These are phyloP conservation scores for Halyomorpha halys DNA, from an alignment of 1,140 invertebrate species.

Conservation along the genomic window DNA sequence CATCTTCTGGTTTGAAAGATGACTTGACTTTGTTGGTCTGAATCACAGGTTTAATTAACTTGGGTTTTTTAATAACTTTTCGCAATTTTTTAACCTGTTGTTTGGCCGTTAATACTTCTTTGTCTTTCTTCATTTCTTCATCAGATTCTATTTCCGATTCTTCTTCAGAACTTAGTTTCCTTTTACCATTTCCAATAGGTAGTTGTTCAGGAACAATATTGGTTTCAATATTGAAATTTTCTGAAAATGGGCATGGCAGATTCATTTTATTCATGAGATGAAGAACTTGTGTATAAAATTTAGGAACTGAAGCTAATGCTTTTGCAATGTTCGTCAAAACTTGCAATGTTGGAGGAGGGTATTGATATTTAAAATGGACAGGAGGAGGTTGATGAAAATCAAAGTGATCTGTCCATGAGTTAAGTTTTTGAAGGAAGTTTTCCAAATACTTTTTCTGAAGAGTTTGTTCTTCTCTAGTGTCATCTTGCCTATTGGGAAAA, in stretches of 20 bases:
- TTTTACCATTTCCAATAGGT: constrained; percentile 21
- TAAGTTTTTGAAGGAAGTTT: constrained; percentile 54
- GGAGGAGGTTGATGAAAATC: constrained; percentile 61
- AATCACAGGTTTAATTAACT: constrained; percentile 45
- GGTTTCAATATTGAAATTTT: constrained; percentile 36
- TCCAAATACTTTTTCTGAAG: constrained; percentile 40
- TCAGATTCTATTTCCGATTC: constrained; percentile 78
- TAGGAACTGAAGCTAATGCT: constrained; percentile 57
- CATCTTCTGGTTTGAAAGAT: constrained; percentile 44
- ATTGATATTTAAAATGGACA: constrained; percentile 58
- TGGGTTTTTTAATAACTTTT: constrained; percentile 50
- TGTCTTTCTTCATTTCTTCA: constrained; percentile 38
- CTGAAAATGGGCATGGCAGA: constrained; percentile 71
- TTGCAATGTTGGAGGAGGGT: constrained; percentile 59
- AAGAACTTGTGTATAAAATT: constrained; percentile 74
- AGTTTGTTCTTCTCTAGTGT: constrained; percentile 27
- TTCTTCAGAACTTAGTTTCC: constrained; percentile 37
- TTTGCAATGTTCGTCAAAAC: constrained; percentile 70
- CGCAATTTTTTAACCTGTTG: constrained; percentile 44
- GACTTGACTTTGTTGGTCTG: constrained; percentile 38
- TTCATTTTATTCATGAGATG: constrained; percentile 96
- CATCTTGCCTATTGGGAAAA: constrained; percentile 13
- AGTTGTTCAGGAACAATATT: constrained; percentile 22
- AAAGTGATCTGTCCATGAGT: constrained; percentile 53
- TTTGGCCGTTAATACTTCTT: constrained; percentile 41